A percentile compares a stretch with the other conserved stretches of the same genome.
These are phyloP conservation scores for Tetragonula clypearis DNA, from an alignment of 1,140 invertebrate species.

Conservation along the genomic window DNA sequence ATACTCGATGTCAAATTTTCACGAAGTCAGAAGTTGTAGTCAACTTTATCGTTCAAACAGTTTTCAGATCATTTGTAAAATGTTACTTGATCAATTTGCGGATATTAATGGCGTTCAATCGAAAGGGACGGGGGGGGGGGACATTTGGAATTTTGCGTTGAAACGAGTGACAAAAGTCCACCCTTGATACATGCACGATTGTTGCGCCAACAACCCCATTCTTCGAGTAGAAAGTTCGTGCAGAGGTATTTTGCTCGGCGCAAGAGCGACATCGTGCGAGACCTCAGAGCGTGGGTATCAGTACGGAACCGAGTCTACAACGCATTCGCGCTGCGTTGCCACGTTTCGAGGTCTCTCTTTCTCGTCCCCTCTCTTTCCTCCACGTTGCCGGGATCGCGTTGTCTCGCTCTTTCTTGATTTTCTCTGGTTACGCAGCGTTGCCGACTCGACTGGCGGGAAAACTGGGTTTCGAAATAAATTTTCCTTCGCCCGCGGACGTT, in stretches of 20 bases:
- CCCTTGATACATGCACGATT: slow-evolving; percentile 46
- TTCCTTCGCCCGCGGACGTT: slow-evolving; percentile 63
- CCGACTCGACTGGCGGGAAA: slow-evolving; percentile 79
- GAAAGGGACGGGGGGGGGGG: too few species aligned
- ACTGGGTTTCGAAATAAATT: slow-evolving; percentile 80
- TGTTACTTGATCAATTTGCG: not conserved
- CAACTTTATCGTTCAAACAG: not conserved
- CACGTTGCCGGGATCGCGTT: slow-evolving; percentile 12
- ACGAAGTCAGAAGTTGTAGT: not conserved
- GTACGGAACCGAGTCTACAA: slow-evolving; percentile 81
- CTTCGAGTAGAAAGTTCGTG: slow-evolving; percentile 80
- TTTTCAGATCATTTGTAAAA: not conserved
- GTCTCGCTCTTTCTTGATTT: slow-evolving; percentile 54
- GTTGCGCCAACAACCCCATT: slow-evolving; percentile 76
- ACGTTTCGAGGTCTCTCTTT: slow-evolving; percentile 76
- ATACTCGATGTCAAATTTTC: not conserved
- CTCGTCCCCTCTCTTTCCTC: slow-evolving; percentile 50
- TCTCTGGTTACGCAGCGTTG: slow-evolving; percentile 66
- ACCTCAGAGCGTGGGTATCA: slow-evolving; percentile 81
- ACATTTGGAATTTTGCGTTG: not conserved
- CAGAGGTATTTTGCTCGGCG: slow-evolving; percentile 71
- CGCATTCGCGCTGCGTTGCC: slow-evolving; percentile 79
- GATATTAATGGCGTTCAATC: too few species aligned
- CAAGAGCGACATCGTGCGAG: slow-evolving; percentile 67
- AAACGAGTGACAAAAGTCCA: slow-evolving; percentile 32